Percentiles rank a stretch among this genome's conserved stretches.
These are phyloP conservation scores for Parelbella ahira DNA, from an alignment of 2,888 invertebrate species.

Conservation along the genomic window DNA sequence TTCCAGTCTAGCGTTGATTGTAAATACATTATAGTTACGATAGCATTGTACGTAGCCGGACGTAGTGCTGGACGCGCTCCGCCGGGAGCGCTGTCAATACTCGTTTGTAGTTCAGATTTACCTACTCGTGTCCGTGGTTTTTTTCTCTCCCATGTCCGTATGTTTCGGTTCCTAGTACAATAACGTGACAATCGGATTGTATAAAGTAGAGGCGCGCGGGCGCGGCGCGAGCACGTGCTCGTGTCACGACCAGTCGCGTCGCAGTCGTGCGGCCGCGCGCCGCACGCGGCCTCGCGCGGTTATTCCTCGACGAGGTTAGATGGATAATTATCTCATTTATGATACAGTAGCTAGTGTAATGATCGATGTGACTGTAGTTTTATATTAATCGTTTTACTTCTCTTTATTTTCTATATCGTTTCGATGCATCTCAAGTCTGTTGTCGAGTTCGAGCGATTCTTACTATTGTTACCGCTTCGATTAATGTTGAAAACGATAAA, in stretches of 20 bases:
- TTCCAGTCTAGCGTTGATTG: constrained; percentile 67
- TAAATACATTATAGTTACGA: constrained; percentile 64
- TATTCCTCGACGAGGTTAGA: too few species aligned
- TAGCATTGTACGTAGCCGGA: constrained; percentile 48
- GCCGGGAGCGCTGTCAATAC: too few species aligned
- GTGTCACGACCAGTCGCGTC: too few species aligned
- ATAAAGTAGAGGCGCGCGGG: too few species aligned
- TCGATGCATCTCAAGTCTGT: constrained; percentile 43
- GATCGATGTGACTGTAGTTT: constrained; percentile 68
- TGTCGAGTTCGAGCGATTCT: constrained; percentile 52
- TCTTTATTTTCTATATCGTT: constrained; percentile 39
- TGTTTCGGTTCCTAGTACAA: constrained; percentile 34
- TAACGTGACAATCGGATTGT: constrained; percentile 50
- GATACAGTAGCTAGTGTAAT: constrained; percentile 61
- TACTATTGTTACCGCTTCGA: constrained; percentile 62
- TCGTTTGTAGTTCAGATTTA: constrained; percentile 41
- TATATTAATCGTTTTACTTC: constrained; percentile 45
- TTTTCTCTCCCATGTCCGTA: constrained; percentile 35
- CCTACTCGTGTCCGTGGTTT: constrained; percentile 25
- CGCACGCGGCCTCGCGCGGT: too few species aligned
- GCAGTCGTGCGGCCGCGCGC: too few species aligned
- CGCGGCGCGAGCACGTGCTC: too few species aligned
- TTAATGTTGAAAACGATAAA: constrained; percentile 55
- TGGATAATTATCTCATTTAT: constrained; percentile 40
- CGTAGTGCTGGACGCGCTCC: constrained; percentile 58